Base-by-base conservation (phyloP, 2,797 vertebrate species). In the Falco columbarius region DNA sequence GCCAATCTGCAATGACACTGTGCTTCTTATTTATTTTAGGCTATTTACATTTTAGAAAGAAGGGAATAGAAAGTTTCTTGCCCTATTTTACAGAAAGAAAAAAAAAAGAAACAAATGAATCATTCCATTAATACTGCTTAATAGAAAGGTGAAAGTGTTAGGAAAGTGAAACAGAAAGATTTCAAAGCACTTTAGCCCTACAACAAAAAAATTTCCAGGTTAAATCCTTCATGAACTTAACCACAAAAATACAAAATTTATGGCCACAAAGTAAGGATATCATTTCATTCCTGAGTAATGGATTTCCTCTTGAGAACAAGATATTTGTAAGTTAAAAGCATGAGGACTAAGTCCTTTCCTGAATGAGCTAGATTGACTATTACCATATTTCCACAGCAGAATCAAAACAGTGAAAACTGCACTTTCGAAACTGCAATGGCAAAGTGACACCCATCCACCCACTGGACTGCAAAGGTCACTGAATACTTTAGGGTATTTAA, bases 21-120 rank as follows among this genome's bases (percentile, higher is more conserved):
- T 79, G 27, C 21, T 79, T 9, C 52, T 81, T 84, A 70, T 82
- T 95, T 92, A 76, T 93, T 92, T 90, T 66, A 66, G 40, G 11
- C 8, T 90, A 55, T 91, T 95, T 80, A 80, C n/a, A 86, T 75
- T 89, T 89, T 61, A 51, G 32, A 90, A 84, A 62, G n/a, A 70
- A 55, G 20, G 14, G 12, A 83, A 68, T 5, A 49, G 49, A 74
- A 93, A 79, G 9, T 6, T 72, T 79, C 46, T 72, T 84, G 27
- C 15, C 27, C 0, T 0, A 3, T 75, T 91, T 75, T 59, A 29
- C n/a, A 70, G 13, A 0, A 12, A 18, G 55, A 29, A 34, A 16
- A 44, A 27, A 49, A 30, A 72, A 54, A 42, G 3, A 7, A 34
- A 55, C 2, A 55, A 85, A 59, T 6, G 7, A 15, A 9, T 67